Conservation (phyloP, 2,113 vertebrate genomes). For the Smithornis capensis region DNA sequence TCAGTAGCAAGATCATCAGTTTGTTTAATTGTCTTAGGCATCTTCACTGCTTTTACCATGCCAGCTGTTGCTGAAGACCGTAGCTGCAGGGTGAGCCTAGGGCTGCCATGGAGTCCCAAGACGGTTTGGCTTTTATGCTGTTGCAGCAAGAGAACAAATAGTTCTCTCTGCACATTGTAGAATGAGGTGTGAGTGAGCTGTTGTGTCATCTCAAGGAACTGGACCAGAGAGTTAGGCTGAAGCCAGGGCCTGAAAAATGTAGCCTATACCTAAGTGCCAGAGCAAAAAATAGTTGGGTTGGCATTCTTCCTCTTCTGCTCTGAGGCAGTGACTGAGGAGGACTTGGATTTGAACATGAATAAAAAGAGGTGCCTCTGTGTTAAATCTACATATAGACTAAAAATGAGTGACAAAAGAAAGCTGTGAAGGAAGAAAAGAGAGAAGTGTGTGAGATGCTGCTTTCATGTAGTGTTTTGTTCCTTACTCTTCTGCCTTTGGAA, state of each 20-base stretch:
- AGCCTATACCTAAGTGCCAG: background rate
- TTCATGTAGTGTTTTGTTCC: background rate
- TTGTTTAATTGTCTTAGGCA: background rate
- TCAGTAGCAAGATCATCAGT: background rate
- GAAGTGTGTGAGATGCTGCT: background rate
- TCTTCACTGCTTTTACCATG: background rate
- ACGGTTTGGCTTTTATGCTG: background rate
- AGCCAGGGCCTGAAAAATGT: slow-evolving; percentile 18
- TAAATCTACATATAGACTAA: background rate
- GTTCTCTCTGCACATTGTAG: background rate
- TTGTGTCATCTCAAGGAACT: background rate
- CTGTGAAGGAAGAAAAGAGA: background rate
- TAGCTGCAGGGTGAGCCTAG: background rate
- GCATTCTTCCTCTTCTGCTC: background rate
- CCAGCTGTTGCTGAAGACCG: background rate
- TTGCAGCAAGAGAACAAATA: slow-evolving; percentile 35
- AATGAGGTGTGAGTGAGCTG: slow-evolving; percentile 55
- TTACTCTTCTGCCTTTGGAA: background rate
- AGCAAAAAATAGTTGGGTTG: background rate
- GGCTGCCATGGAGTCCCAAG: background rate
- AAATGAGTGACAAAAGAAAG: background rate
- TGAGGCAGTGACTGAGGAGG: background rate
- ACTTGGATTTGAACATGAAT: background rate
- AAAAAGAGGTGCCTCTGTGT: background rate
- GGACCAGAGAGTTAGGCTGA: background rate